Evolutionary conservation across 2,113 vertebrate genomes (phyloP).

Genomic region (Myanophis thanlyinensis): DNA sequence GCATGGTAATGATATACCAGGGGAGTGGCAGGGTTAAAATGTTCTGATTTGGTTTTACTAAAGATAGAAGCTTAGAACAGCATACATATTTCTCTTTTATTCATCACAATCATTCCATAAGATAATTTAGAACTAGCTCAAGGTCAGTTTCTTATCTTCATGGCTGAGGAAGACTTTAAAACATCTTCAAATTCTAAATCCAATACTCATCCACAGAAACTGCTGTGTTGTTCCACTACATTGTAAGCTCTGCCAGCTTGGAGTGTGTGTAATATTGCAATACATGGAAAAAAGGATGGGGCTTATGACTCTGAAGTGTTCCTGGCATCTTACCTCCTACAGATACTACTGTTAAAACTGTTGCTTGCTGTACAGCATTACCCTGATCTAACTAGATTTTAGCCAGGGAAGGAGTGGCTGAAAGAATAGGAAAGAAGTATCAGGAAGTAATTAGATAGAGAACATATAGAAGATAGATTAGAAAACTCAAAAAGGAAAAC

Average conservation of each 20-base stretch:
- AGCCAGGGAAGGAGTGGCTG: neutral
- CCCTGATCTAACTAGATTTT: neutral
- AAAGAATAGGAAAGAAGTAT: neutral
- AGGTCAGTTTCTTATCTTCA: neutral
- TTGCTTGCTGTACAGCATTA: neutral
- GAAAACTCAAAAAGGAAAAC: neutral
- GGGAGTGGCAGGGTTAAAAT: neutral
- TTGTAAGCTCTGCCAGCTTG: neutral
- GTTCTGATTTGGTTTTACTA: neutral
- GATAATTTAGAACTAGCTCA: neutral
- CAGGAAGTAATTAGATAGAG: neutral
- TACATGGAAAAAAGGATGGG: neutral
- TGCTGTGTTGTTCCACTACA: neutral
- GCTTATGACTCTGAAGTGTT: neutral
- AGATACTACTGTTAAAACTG: neutral
- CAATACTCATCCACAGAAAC: neutral
- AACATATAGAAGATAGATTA: neutral
- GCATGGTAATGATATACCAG: neutral
- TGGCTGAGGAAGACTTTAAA: neutral
- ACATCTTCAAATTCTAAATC: neutral
- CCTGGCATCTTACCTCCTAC: neutral
- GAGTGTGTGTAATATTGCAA: neutral
- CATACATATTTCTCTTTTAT: neutral
- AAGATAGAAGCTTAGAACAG: neutral
- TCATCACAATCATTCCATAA: neutral